Evolutionary conservation across 2,797 vertebrate genomes (phyloP).

Genomic region (Falco rusticolus): DNA sequence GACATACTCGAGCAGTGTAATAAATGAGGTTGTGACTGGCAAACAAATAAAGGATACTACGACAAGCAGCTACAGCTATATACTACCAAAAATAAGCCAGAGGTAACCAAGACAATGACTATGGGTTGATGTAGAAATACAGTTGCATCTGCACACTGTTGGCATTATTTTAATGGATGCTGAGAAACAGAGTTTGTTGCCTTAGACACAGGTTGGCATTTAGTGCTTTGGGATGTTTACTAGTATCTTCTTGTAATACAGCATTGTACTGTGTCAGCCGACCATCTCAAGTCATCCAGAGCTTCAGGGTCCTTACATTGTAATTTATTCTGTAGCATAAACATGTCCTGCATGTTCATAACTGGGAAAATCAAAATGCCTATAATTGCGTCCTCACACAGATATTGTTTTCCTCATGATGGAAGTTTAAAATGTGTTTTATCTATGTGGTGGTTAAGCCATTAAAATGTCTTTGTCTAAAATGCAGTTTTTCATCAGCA

Average conservation of each 20-base stretch:
- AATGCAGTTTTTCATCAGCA: neutral
- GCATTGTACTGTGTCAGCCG: neutral
- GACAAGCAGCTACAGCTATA: neutral
- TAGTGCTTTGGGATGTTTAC: neutral
- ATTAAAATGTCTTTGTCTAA: neutral
- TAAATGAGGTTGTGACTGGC: neutral
- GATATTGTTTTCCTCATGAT: neutral
- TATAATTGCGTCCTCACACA: neutral
- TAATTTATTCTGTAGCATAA: neutral
- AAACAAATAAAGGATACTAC: neutral
- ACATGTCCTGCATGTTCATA: neutral
- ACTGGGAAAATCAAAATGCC: neutral
- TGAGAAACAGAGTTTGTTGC: neutral
- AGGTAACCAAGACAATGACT: neutral
- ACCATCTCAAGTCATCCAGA: neutral
- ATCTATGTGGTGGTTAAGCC: neutral
- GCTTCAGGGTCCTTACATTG: neutral
- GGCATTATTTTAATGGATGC: neutral
- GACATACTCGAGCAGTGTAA: neutral
- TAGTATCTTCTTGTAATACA: neutral
- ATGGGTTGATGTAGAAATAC: neutral
- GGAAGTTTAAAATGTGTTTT: neutral
- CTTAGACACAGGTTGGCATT: neutral
- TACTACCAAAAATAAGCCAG: neutral
- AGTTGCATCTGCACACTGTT: neutral